These are phyloP conservation scores for Neoaliturus tenellus DNA, from an alignment of 2,888 invertebrate species.

Conservation along the genomic window DNA sequence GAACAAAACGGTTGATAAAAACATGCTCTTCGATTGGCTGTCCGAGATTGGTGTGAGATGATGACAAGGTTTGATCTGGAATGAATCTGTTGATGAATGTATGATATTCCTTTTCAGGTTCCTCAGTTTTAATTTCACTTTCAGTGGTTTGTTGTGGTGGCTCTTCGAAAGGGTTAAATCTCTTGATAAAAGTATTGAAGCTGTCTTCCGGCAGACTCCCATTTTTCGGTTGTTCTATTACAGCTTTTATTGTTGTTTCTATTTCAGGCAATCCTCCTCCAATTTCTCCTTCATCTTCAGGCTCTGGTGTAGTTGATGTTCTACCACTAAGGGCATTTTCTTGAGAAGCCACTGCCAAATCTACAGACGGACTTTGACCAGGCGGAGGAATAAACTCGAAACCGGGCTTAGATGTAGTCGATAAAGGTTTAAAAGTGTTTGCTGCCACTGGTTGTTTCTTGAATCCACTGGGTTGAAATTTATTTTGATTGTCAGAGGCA, in stretches of 20 bases:
- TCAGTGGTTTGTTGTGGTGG: background rate
- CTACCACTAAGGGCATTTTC: conserved; percentile 28
- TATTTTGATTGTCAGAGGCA: background rate
- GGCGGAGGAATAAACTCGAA: conserved; percentile 26
- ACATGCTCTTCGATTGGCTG: conserved; percentile 27
- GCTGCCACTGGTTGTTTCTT: background rate
- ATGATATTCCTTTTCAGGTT: conserved; percentile 31
- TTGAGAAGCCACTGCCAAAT: conserved; percentile 37
- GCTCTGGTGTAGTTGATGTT: background rate
- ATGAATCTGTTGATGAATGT: conserved; percentile 52
- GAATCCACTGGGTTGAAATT: conserved; percentile 11
- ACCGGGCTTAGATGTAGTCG: background rate
- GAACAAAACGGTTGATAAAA: conserved; percentile 38
- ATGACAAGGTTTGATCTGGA: background rate
- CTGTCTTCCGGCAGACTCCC: conserved; percentile 36
- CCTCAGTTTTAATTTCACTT: conserved; percentile 6
- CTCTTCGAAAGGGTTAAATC: conserved; percentile 54
- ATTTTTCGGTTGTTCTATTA: conserved; percentile 34
- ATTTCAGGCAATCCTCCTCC: conserved; percentile 24
- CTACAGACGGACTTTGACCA: background rate
- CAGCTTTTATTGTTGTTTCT: conserved; percentile 21
- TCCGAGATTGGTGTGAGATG: background rate
- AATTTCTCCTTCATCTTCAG: background rate
- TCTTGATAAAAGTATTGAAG: conserved; percentile 54
- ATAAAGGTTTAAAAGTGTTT: background rate